phyloP scores from a whole-genome alignment of 2,797 vertebrate species.

The Orientallactaga sibirica region DNA sequence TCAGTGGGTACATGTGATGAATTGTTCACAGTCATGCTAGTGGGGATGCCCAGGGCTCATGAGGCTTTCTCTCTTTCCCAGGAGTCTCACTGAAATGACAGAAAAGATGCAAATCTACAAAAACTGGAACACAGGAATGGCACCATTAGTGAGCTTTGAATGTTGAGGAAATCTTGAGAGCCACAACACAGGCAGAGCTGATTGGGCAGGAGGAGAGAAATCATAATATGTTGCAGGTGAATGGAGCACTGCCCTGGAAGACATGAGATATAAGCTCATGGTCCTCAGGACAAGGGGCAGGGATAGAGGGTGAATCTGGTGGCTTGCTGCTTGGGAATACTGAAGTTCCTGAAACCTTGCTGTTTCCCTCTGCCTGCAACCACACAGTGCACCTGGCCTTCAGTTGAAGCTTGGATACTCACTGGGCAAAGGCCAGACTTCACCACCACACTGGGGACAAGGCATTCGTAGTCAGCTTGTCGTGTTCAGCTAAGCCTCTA shows the following conservation, averaged over 20 bases:
- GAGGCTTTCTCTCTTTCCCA: background rate
- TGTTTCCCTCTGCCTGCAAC: background rate
- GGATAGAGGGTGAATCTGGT: fast-evolving
- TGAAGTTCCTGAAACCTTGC: background rate
- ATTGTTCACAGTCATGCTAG: background rate
- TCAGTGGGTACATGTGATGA: background rate
- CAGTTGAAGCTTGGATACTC: background rate
- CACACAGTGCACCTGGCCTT: background rate
- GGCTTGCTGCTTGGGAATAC: no score
- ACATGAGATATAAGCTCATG: background rate
- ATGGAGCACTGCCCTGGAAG: no score
- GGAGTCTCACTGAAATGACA: background rate
- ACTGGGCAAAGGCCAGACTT: background rate
- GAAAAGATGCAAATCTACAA: background rate
- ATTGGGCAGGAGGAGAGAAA: background rate
- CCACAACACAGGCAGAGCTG: background rate
- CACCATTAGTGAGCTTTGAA: background rate
- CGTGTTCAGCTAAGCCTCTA: background rate
- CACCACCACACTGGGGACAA: background rate
- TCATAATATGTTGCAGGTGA: background rate
- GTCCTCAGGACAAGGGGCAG: background rate
- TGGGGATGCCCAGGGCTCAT: fast-evolving
- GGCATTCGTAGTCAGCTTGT: background rate
- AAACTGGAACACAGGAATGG: no score
- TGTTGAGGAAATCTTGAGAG: background rate